Conservation (phyloP, 2,888 invertebrate genomes). For the Eristalis pertinax region DNA sequence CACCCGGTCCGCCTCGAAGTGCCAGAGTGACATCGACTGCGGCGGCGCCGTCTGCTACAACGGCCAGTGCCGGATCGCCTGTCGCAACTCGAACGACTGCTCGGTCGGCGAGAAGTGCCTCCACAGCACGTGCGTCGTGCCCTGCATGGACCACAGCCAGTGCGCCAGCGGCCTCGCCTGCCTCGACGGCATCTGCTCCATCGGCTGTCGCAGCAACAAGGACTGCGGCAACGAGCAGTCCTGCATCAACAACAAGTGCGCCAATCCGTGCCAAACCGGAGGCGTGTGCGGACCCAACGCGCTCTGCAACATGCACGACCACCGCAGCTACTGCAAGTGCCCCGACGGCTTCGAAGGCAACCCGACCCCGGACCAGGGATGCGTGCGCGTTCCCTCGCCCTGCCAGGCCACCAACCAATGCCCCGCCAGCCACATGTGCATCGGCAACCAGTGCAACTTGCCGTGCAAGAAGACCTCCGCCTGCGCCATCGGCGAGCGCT, state of each 20-base stretch:
- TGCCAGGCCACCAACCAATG: conserved; percentile 89
- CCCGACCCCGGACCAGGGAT: conserved; percentile 93
- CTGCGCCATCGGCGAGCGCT: conserved; percentile 93
- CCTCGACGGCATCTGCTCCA: conserved; percentile 88
- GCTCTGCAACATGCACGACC: conserved; percentile 88
- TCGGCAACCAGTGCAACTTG: conserved; percentile 89
- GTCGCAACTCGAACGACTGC: conserved; percentile 89
- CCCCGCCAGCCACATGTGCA: conserved; percentile 89
- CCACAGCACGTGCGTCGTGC: conserved; percentile 89
- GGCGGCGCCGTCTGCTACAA: conserved; percentile 90
- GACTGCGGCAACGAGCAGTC: conserved; percentile 90
- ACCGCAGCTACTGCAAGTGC: conserved; percentile 90
- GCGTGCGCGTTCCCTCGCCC: conserved; percentile 89
- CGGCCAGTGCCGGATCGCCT: conserved; percentile 92
- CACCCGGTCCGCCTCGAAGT: conserved; percentile 86
- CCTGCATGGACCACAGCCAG: conserved; percentile 91
- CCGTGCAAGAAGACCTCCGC: conserved; percentile 88
- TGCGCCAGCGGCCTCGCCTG: conserved; percentile 92
- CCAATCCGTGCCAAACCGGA: conserved; percentile 89
- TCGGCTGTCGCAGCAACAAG: conserved; percentile 92
- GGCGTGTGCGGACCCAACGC: conserved; percentile 93
- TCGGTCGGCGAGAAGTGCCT: conserved; percentile 90
- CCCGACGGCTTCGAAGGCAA: conserved; percentile 93
- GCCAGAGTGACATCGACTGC: conserved; percentile 88
- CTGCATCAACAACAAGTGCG: conserved; percentile 92